Percentiles rank a stretch among this genome's conserved stretches.
phyloP scores from a whole-genome alignment of 2,113 vertebrate genomes.

The Ceratotherium simum region DNA sequence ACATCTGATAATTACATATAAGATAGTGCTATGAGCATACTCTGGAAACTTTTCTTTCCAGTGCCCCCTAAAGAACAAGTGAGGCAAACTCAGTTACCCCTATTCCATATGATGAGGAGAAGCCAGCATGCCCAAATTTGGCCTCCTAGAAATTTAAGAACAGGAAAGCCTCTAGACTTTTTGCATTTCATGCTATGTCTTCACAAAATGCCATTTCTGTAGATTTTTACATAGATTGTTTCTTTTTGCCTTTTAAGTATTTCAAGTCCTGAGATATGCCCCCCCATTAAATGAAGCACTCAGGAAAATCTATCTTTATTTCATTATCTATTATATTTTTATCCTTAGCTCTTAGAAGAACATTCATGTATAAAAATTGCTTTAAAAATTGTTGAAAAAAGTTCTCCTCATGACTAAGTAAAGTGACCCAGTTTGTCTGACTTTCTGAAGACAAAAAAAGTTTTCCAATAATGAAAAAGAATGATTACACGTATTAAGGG shows the following conservation, averaged over 20 bases:
- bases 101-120: not conserved
- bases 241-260: not conserved
- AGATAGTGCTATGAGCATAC: not conserved
- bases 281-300: not conserved
- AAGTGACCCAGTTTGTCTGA: not conserved
- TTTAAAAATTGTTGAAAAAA: not conserved
- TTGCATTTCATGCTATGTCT: not conserved
- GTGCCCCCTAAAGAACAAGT: not conserved
- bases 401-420: not conserved
- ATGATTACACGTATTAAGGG: not conserved
- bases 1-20: not conserved
- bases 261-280: not conserved
- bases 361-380: not conserved
- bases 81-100: not conserved
- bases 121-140: not conserved
- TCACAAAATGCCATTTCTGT: not conserved
- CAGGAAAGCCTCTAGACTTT: not conserved
- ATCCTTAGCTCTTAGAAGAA: not conserved
- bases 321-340: not conserved
- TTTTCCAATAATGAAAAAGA: not conserved
- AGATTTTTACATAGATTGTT: not conserved
- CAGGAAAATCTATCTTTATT: not conserved
- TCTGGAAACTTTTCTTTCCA: not conserved
- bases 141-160: not conserved
- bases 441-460: not conserved